Conservation (phyloP, 2,113 vertebrate genomes). For the Eulemur macaco region DNA sequence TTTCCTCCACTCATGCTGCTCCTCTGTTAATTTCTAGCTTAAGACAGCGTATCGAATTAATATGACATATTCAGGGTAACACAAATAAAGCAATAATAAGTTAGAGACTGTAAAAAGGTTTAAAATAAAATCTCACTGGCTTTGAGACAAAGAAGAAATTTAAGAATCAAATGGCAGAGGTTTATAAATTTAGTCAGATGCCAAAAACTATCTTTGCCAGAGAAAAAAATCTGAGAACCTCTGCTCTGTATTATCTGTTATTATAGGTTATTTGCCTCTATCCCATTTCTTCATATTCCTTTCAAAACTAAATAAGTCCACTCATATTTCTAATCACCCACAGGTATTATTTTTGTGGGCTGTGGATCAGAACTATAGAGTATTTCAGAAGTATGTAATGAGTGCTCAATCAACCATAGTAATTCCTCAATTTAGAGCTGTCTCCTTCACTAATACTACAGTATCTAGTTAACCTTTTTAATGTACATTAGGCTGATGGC, state of each 20-base stretch:
- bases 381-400: slow-evolving; percentile 47
- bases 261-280: neutral
- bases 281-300: slow-evolving; percentile 3
- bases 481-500: neutral
- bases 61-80: neutral
- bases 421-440: neutral
- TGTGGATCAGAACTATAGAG: slow-evolving; percentile 13
- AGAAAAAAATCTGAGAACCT: neutral
- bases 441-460: slow-evolving; percentile 17
- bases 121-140: slow-evolving; percentile 56
- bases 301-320: slow-evolving; percentile 51
- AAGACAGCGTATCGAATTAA: neutral
- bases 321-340: slow-evolving; percentile 43
- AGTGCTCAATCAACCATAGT: slow-evolving; percentile 25
- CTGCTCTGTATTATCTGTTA: slow-evolving; percentile 42
- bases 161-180: slow-evolving; percentile 54
- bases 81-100: slow-evolving; percentile 48
- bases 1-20: neutral
- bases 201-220: slow-evolving; percentile 51
- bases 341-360: slow-evolving; percentile 27
- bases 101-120: slow-evolving; percentile 33
- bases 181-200: slow-evolving; percentile 48
- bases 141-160: slow-evolving; percentile 58
- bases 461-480: slow-evolving; percentile 18
- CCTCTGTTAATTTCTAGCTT: neutral